Percentiles rank a stretch among this genome's conserved stretches.
Evolutionary conservation across 2,113 vertebrate genomes (phyloP).

Genomic region (Oophaga pumilio): DNA sequence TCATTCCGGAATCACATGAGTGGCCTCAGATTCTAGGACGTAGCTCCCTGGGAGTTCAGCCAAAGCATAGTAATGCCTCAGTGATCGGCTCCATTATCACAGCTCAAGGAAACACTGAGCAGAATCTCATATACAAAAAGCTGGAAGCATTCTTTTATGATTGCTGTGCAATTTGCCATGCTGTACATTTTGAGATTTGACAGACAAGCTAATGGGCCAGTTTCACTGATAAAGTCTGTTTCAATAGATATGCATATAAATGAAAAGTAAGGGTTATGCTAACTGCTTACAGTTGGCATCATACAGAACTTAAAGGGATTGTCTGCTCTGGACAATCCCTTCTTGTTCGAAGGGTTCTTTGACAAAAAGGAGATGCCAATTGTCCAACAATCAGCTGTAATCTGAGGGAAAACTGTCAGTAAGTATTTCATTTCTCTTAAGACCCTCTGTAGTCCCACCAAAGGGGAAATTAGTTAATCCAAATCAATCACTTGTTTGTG

Average conservation of each 20-base stretch:
- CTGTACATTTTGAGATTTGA: neutral
- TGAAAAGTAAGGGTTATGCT: neutral
- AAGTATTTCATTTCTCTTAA: neutral
- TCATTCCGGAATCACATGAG: conserved; percentile 6
- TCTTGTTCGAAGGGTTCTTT: neutral
- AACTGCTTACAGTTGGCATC: neutral
- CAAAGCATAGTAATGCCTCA: conserved; percentile 1
- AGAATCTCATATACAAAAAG: neutral
- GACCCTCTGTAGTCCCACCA: neutral
- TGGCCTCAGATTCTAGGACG: neutral
- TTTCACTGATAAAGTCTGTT: neutral
- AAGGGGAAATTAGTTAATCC: neutral
- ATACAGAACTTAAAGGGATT: neutral
- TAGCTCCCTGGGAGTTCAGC: neutral
- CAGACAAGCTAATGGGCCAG: neutral
- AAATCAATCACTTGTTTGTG: too few relatives aligned
- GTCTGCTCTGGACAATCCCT: neutral
- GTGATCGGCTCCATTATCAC: neutral
- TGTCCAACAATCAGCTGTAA: neutral
- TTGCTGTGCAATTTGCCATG: neutral
- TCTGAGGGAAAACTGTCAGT: neutral
- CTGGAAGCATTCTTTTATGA: neutral
- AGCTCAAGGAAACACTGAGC: neutral
- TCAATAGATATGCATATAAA: neutral
- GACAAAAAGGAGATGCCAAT: neutral